Conservation (phyloP, 2,797 vertebrate genomes). For the Arrhamphus sclerolepis region DNA sequence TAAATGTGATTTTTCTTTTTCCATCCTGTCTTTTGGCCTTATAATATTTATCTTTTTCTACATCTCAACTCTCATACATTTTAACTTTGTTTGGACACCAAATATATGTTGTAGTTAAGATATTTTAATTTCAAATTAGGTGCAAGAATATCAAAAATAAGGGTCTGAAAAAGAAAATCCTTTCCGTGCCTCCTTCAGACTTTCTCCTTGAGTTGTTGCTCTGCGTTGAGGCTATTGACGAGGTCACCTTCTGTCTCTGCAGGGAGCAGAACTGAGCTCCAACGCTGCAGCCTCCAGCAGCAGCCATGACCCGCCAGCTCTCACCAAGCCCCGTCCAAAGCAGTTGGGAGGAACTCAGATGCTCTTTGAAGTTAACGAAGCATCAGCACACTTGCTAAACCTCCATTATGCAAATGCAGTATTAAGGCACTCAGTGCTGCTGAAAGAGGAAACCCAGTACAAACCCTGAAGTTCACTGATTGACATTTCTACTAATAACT, state of each 20-base stretch:
- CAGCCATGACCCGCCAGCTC: constrained; percentile 59
- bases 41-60: no score
- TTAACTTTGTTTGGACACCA: no score
- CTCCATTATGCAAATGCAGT: constrained; percentile 51
- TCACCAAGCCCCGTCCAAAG: constrained; percentile 49
- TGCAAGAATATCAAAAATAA: no score
- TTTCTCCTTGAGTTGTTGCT: constrained; percentile 20
- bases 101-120: no score
- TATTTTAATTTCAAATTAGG: no score
- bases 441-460: constrained; percentile 24
- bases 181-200: not conserved
- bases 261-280: constrained; percentile 24
- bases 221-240: constrained; percentile 2
- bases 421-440: constrained; percentile 41
- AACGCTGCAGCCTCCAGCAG: constrained; percentile 62
- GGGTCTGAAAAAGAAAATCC: no score
- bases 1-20: no score
- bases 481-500: not conserved
- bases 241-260: constrained; percentile 40
- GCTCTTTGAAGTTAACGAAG: constrained; percentile 74
- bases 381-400: constrained; percentile 63
- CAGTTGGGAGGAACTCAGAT: constrained; percentile 54
- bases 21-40: no score
- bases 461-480: constrained; percentile 31
- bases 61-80: no score